A percentile compares a stretch with the other conserved stretches of the same genome.
These are phyloP conservation scores for Drosophila pseudoananassae DNA, from an alignment of 1,140 invertebrate species.

Conservation along the genomic window DNA sequence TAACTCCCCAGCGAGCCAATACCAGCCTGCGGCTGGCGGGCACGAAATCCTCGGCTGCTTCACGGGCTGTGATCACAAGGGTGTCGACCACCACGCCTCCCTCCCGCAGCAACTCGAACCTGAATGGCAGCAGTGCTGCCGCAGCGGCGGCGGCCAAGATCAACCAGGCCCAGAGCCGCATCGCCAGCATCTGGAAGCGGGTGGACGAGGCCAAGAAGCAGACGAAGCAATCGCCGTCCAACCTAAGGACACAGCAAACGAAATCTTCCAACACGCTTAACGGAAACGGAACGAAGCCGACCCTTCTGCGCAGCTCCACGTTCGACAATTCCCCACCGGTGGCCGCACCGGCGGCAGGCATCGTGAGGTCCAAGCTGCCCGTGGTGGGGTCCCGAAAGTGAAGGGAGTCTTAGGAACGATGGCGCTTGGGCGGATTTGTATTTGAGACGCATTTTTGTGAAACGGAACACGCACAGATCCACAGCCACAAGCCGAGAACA, in stretches of 20 bases:
- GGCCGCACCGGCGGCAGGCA: neutral
- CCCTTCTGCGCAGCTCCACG: slow-evolving; percentile 88
- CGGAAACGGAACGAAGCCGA: slow-evolving; percentile 24
- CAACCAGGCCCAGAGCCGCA: slow-evolving; percentile 91
- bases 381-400: slow-evolving; percentile 47
- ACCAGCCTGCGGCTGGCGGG: slow-evolving; percentile 77
- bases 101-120: slow-evolving; percentile 85
- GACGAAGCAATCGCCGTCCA: slow-evolving; percentile 40
- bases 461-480: slow-evolving; percentile 45
- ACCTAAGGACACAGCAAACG: slow-evolving; percentile 67
- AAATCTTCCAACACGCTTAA: slow-evolving; percentile 68
- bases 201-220: slow-evolving; percentile 88
- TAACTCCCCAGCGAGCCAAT: slow-evolving; percentile 85
- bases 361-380: slow-evolving; percentile 55
- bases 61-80: slow-evolving; percentile 82
- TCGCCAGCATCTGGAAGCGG: slow-evolving; percentile 94
- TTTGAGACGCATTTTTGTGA: slow-evolving; percentile 48
- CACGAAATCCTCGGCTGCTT: slow-evolving; percentile 53
- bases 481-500: slow-evolving; percentile 20
- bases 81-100: slow-evolving; percentile 86
- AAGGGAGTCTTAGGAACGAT: neutral
- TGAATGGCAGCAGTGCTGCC: slow-evolving; percentile 75
- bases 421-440: slow-evolving; percentile 17
- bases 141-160: slow-evolving; percentile 68
- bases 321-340: slow-evolving; percentile 87